A percentile compares a stretch with the other conserved stretches of the same genome.
phyloP scores from a whole-genome alignment of 2,113 vertebrate genomes.

The Tichodroma muraria region DNA sequence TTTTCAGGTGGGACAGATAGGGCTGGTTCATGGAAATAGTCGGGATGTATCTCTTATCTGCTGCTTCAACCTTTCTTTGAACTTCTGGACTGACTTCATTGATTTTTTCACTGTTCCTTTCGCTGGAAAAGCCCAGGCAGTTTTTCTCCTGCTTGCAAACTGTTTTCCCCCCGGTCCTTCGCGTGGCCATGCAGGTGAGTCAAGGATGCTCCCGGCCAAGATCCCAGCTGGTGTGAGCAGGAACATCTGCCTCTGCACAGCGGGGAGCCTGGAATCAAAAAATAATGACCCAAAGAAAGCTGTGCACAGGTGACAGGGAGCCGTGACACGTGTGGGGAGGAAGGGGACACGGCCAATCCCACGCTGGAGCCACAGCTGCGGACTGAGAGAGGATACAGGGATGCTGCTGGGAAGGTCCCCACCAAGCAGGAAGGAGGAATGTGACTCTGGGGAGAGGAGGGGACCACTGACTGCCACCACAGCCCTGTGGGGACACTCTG shows the following conservation, averaged over 20 bases:
- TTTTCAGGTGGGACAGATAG: not conserved
- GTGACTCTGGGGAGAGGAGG: not conserved
- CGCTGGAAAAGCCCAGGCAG: not conserved
- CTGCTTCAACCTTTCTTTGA: not conserved
- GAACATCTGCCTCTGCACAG: not conserved
- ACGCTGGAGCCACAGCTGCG: rapidly evolving
- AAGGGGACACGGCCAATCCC: not conserved
- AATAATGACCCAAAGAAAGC: not conserved
- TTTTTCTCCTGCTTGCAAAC: not conserved
- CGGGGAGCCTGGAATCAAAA: not conserved
- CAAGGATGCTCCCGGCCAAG: not conserved
- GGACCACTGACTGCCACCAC: not conserved
- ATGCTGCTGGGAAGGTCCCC: not conserved
- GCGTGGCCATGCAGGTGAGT: not conserved
- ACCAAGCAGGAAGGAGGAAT: not conserved
- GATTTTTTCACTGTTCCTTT: not conserved
- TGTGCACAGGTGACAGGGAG: not conserved
- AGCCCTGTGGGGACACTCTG: not conserved
- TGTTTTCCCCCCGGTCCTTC: not conserved
- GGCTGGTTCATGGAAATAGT: not conserved
- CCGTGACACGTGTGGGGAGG: not conserved
- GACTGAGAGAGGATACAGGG: rapidly evolving
- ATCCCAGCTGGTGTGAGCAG: not conserved
- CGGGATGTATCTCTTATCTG: not conserved
- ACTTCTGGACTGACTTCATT: not conserved